Evolutionary conservation across 2,888 invertebrate genomes (phyloP).

Genomic region (Agrochola litura): DNA sequence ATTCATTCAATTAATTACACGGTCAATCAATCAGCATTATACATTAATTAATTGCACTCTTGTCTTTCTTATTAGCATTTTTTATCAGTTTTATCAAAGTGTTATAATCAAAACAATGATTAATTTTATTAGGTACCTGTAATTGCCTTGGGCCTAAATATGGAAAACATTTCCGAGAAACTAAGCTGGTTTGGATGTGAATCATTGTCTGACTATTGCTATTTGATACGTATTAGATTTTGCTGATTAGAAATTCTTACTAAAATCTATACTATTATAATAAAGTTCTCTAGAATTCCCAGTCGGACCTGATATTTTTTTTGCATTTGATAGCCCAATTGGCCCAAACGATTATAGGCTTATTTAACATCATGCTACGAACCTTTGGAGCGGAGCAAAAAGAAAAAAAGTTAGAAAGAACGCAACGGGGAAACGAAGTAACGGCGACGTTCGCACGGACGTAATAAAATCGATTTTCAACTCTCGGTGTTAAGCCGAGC

Average conservation of each 20-base stretch:
- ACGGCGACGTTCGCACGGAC: too few species aligned
- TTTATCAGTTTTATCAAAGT: constrained; percentile 11
- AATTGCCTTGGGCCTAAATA: neutral
- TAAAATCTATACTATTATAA: constrained; percentile 3
- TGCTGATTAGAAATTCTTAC: constrained; percentile 9
- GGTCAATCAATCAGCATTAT: constrained; percentile 10
- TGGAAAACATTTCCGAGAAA: constrained; percentile 3
- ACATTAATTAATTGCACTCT: constrained; percentile 16
- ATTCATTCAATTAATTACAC: constrained; percentile 9
- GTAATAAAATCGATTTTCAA: too few species aligned
- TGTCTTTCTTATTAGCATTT: neutral
- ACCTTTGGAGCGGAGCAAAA: too few species aligned
- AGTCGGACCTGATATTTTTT: neutral
- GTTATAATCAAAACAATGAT: constrained; percentile 7
- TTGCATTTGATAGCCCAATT: neutral
- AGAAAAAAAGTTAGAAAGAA: too few species aligned
- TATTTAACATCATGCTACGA: too few species aligned
- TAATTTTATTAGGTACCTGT: constrained; percentile 2
- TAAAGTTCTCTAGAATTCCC: neutral
- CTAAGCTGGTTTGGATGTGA: constrained; percentile 19
- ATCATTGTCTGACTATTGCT: neutral
- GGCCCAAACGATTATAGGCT: too few species aligned
- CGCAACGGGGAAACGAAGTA: neutral
- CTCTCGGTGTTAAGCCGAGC: too few species aligned
- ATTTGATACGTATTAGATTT: constrained; percentile 26